A percentile compares a stretch with the other conserved stretches of the same genome.
Evolutionary conservation across 23 tunicate genomes (phyloP).

Genomic region (Aplidium turbinatum): DNA sequence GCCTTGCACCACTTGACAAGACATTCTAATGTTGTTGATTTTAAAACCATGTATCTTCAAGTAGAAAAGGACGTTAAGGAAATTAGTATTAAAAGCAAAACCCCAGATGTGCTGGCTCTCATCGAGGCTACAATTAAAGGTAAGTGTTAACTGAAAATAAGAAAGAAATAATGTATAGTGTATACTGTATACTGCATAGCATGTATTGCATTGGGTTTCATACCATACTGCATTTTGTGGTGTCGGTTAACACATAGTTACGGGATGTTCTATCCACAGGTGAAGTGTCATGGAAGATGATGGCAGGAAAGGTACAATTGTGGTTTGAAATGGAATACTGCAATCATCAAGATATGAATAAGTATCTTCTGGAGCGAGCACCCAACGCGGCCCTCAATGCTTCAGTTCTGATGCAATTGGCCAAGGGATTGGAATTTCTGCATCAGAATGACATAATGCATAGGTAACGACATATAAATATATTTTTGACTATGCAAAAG

Average conservation of each 20-base stretch:
- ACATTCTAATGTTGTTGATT: conserved; percentile 78
- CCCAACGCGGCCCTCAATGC: conserved; percentile 66
- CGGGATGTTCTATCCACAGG: too few species aligned
- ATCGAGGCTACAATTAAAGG: too few species aligned
- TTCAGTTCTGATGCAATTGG: conserved; percentile 77
- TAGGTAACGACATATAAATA: conserved; percentile 41
- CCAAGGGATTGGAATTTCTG: conserved; percentile 83
- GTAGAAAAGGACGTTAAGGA: conserved; percentile 48
- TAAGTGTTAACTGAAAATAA: too few species aligned
- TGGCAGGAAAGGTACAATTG: too few species aligned
- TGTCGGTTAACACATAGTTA: neutral
- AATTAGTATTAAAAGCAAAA: conserved; percentile 85
- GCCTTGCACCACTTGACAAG: conserved; percentile 56
- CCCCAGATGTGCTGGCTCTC: too few species aligned
- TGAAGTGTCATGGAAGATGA: too few species aligned
- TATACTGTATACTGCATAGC: neutral
- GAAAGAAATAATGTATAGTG: neutral
- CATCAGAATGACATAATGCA: conserved; percentile 82
- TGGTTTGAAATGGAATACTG: conserved; percentile 99
- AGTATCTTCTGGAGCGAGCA: conserved; percentile 58
- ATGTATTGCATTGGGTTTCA: neutral
- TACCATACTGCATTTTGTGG: neutral
- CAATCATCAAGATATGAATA: conserved; percentile 92
- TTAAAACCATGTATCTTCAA: conserved; percentile 79
- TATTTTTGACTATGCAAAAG: neutral